Base-by-base conservation (phyloP, 2,113 vertebrate genomes). In the Equus quagga region DNA sequence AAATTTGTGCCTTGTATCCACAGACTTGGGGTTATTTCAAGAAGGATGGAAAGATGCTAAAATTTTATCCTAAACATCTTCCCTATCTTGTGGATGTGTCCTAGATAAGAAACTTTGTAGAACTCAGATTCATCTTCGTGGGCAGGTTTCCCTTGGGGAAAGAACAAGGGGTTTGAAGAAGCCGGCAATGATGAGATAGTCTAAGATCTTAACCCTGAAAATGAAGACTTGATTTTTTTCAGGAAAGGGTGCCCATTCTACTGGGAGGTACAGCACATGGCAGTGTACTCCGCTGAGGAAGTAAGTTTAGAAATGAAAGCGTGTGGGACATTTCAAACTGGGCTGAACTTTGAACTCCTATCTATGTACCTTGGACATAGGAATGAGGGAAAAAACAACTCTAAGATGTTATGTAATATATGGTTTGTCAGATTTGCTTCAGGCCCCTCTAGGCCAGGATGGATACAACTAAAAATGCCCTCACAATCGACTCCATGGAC, bases 311-410 rank as follows among this genome's bases (percentile, higher is more conserved):
- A 91, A 81, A 44, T 58, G 7, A 93, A 97, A 92, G 44, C 31
- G 64, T 60, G 19, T 56, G 49, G 46, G 31, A 64, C 15, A 78
- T 81, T 95, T 88, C 8, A 89, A 73, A 82, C 62, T 49, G 51
- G 33, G 2, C 49, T 93, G 73, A 86, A 87, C 36, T 78, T 92
- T 95, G 60, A 97, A 49, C 41, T 92, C 33, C 28, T 64, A 41
- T 60, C 46, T 93, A 60, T 54, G 41, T 18, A 89, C 5, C 12
- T 41, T 41, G 18, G 6, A 82, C 44, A 54, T 44, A 85, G 14
- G 7, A 70, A 69, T 60, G 14, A 31, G 28, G 46, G 11, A 0
- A 6, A 28, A 21, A 31, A 36, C 36, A 83, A 67, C 5, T 0
- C 41, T 83, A 41, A 70, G 9, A 64, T 89, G 21, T 33, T 58